Base-by-base conservation (phyloP, 2,888 invertebrate genomes). In the Nysson spinosus region DNA sequence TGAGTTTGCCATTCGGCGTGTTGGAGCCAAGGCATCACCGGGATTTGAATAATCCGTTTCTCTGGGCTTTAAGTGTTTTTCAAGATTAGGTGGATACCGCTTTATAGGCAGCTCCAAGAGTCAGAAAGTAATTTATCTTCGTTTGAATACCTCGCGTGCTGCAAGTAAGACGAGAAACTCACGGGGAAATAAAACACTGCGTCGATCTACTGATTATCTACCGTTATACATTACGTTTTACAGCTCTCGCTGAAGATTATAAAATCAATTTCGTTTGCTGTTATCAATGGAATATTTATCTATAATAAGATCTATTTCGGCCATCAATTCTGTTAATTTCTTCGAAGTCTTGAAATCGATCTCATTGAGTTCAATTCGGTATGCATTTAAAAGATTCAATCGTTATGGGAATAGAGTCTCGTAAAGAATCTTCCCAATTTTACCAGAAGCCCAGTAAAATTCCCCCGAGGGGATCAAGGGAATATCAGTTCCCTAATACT, bases 71-170 rank as follows among this genome's bases (percentile, higher is more conserved):
- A 76, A 78, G 77, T 78, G 78, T 78, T 78, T 78, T 71, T 70
- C 70, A 67, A 71, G 78, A 78, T 78, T 78, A 78, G 73, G 51
- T 30, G 58, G 61, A 61, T 64, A 69, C 62, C 62, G 44, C 62
- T 69, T 74, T 75, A 72, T 66, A 76, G 65, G 58, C 69, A 55
- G 67, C 67, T 63, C 28, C 56, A 65, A 37, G 57, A 72, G 57
- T 67, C 75, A 44, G 63, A 55, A 61, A 58, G 75, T 66, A 69
- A 78, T 78, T 75, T 78, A 76, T 78, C 78, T 78, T 78, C 77
- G 74, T 75, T 78, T 76, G 67, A 64, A 61, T 64, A 68, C 58
- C 54, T 50, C 47, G 51, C 30, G 66, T 43, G 46, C 32, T 50
- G 20, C 11, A 42, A 42, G 19, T 22, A n/a, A n/a, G 34, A 4